These are phyloP conservation scores for Nycticorax nycticorax DNA, from an alignment of 2,113 vertebrate genomes.

Conservation along the genomic window DNA sequence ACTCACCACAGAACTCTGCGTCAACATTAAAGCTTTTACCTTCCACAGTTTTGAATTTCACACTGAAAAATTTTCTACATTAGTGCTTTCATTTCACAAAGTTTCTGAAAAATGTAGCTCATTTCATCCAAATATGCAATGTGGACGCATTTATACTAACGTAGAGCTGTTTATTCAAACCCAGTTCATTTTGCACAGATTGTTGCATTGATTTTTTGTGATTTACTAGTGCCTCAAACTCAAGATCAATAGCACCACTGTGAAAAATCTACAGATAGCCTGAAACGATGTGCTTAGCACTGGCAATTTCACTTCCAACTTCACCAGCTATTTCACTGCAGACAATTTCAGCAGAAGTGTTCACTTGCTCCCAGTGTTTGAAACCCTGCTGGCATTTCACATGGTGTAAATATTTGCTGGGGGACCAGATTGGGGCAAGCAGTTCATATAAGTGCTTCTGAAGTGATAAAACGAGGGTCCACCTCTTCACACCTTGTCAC, in stretches of 20 bases:
- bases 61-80: background rate
- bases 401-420: background rate
- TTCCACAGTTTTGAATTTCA: background rate
- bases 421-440: background rate
- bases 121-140: background rate
- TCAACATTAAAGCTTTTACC: background rate
- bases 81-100: background rate
- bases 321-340: background rate
- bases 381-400: background rate
- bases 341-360: background rate
- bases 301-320: background rate
- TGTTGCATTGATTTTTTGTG: conserved; percentile 19
- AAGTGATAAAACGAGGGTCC: background rate
- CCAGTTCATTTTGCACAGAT: background rate
- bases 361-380: background rate
- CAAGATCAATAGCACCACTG: background rate
- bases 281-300: background rate
- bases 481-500: background rate
- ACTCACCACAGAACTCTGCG: background rate
- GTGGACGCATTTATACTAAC: background rate
- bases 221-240: background rate
- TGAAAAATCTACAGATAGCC: background rate
- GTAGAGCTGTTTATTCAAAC: background rate
- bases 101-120: conserved; percentile 3
- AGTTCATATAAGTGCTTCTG: background rate